Conservation (phyloP, 2,797 vertebrate species). For the Scomberomorus guttatus region DNA sequence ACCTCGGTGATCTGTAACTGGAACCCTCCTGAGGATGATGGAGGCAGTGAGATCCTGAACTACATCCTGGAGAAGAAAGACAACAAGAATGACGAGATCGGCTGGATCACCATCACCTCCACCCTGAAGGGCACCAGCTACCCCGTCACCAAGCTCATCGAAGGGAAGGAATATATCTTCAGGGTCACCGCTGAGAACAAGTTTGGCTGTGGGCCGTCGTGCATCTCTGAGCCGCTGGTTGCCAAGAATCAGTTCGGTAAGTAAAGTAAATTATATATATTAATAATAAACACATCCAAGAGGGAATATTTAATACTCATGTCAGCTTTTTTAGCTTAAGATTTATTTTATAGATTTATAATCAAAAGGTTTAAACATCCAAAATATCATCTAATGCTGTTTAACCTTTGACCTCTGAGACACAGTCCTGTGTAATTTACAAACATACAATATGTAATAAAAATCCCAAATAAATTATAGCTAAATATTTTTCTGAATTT, state of each 20-base stretch:
- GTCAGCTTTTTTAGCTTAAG: neutral
- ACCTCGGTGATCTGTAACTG: slow-evolving; percentile 93
- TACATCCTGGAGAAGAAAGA: slow-evolving; percentile 99
- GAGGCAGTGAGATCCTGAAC: slow-evolving; percentile 97
- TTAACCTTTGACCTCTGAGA: too few relatives aligned
- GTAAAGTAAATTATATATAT: slow-evolving; percentile 25
- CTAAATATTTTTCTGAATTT: too few relatives aligned
- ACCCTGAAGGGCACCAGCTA: slow-evolving; percentile 93
- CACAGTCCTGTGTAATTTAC: too few relatives aligned
- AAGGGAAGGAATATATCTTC: slow-evolving; percentile 98
- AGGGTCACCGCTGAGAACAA: slow-evolving; percentile 96
- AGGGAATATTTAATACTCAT: too few relatives aligned
- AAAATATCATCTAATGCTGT: too few relatives aligned
- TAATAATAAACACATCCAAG: neutral
- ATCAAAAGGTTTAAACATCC: too few relatives aligned
- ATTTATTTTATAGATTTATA: too few relatives aligned
- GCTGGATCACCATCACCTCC: slow-evolving; percentile 93
- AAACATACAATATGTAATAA: too few relatives aligned
- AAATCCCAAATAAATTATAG: too few relatives aligned
- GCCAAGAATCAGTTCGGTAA: slow-evolving; percentile 98
- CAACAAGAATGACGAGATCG: slow-evolving; percentile 92
- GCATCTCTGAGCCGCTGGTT: slow-evolving; percentile 91
- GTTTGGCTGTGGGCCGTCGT: slow-evolving; percentile 90
- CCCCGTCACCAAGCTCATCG: slow-evolving; percentile 93
- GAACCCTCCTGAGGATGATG: slow-evolving; percentile 96